phyloP scores from a whole-genome alignment of 2,888 invertebrate genomes.

The Cephus spinipes region DNA sequence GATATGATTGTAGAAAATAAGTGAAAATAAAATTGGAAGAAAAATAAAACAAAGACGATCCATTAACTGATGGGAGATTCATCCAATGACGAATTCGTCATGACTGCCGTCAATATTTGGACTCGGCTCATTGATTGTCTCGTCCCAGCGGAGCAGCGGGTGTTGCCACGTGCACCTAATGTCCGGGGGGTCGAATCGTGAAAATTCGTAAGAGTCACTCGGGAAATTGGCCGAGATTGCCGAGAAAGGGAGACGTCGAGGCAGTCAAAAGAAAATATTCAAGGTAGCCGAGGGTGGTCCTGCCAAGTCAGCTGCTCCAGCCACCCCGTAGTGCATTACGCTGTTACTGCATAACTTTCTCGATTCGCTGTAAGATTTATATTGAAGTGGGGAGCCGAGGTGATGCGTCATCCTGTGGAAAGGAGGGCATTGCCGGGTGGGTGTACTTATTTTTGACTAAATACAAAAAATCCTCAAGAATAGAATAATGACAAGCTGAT shows the following conservation, averaged over 20 bases:
- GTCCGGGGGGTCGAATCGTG: neutral
- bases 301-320: neutral
- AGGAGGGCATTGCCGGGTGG: neutral
- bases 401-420: neutral
- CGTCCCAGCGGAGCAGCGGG: neutral
- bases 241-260: neutral
- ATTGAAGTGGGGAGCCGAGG: neutral
- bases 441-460: neutral
- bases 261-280: neutral
- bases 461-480: neutral
- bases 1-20: neutral
- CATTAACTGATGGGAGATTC: neutral
- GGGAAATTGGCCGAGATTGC: neutral
- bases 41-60: neutral
- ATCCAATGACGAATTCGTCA: neutral
- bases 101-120: neutral
- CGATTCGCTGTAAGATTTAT: neutral
- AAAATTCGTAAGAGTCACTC: neutral
- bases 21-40: neutral
- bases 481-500: neutral
- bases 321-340: neutral
- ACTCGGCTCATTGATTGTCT: neutral
- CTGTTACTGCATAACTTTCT: neutral
- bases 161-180: neutral
- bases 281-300: neutral